A percentile compares a stretch with the other conserved stretches of the same genome.
phyloP scores from a whole-genome alignment of 2,797 vertebrate species.

The Acanthurus lineatus region DNA sequence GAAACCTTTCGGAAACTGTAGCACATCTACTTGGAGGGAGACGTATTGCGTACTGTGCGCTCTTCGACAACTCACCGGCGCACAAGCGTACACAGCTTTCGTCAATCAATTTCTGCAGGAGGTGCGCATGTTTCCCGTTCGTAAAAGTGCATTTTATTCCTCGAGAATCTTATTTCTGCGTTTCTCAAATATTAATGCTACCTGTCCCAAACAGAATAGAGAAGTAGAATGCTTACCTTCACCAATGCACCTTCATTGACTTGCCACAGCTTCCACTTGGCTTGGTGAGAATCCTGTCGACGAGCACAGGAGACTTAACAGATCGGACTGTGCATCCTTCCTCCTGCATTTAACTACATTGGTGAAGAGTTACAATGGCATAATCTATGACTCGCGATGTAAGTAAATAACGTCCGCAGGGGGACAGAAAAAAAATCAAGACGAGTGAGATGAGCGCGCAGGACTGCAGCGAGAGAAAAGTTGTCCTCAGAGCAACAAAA shows the following conservation, averaged over 20 bases:
- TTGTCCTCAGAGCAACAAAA: constrained; percentile 66
- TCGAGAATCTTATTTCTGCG: constrained; percentile 58
- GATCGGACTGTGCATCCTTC: constrained; percentile 67
- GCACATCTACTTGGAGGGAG: constrained; percentile 37
- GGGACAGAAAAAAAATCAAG: neutral
- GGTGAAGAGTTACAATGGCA: constrained; percentile 46
- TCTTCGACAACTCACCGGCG: constrained; percentile 51
- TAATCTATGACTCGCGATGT: constrained; percentile 35
- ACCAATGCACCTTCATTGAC: constrained; percentile 78
- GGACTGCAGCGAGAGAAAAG: constrained; percentile 49
- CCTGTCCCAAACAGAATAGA: constrained; percentile 55
- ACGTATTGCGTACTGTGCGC: constrained; percentile 28
- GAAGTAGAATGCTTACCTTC: constrained; percentile 82
- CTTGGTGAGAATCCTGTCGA: constrained; percentile 77
- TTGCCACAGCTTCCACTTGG: constrained; percentile 70
- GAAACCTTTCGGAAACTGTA: constrained; percentile 33
- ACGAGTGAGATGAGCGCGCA: constrained; percentile 31
- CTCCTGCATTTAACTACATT: constrained; percentile 58
- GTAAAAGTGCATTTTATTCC: constrained; percentile 61
- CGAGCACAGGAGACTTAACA: constrained; percentile 70
- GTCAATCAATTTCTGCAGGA: constrained; percentile 69
- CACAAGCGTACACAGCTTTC: constrained; percentile 31
- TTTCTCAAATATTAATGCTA: constrained; percentile 68
- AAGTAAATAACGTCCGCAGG: constrained; percentile 16
- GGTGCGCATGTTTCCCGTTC: constrained; percentile 55